Evolutionary conservation across 1,140 invertebrate genomes (phyloP), one percentile per base, ranked within the genome.

Genomic region (Pseudachorutes palmiensis): DNA sequence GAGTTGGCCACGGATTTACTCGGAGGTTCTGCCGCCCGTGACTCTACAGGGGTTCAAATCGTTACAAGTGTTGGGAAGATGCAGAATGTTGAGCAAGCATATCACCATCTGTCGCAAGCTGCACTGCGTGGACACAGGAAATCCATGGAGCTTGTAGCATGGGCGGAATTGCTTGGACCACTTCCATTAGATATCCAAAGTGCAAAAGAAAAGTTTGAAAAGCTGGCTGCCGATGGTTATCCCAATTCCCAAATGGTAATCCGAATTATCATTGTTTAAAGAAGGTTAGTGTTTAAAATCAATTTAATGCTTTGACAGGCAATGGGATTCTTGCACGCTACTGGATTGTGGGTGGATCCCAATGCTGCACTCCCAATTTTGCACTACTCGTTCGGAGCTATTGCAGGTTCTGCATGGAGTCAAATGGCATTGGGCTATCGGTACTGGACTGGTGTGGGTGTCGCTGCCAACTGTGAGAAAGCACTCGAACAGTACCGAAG

Each of bases 391-490:
- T 85, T 95, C 76, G 90, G 87, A 32, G 90, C 95, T 22, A 77
- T 97, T 1, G 93, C 90, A 1, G 93, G 91, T 64, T 92, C 92
- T 78, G 86, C 88, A 14, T 87, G 88, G 77, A 94, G 94, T 12
- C 93, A 96, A 80, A 98, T 98, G 94, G 90, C 92, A 26, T 78
- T 98, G 49, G 95, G 88, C 0, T 92, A 92, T 79, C 82, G 90
- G 14, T 87, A 95, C 79, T 94, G 89, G 86, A 85, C 88, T n/a
- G 94, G 94, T 0, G 86, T 94, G 58, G 90, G 91, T 59, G 88
- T 97, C 0, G 83, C 87, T 19, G 82, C 84, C 1, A 94, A 87
- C 71, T 98, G 96, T 79, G 94, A 96, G 76, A 88, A 86, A 75
- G 91, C 95, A 19, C 80, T 98, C 28, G 82, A 75, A 36, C 74